Evolutionary conservation across 2,888 invertebrate genomes (phyloP).

Genomic region (Acholoe squamosa): DNA sequence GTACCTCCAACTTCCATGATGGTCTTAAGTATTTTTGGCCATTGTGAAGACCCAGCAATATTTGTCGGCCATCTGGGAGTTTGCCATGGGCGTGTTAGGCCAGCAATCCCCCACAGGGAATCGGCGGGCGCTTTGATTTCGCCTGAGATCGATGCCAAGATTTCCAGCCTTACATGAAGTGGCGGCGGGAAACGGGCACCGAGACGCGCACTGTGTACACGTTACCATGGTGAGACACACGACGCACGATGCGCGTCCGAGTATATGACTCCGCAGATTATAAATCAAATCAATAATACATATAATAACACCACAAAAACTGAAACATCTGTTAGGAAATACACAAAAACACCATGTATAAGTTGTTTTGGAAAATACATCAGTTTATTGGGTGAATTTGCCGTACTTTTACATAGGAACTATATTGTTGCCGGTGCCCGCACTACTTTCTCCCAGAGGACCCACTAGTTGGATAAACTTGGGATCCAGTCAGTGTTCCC

Average conservation of each 20-base stretch:
- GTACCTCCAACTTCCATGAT: not conserved
- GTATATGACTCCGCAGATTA: not conserved
- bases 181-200: slow-evolving; percentile 1
- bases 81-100: slow-evolving; percentile 30
- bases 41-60: not conserved
- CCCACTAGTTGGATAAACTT: not conserved
- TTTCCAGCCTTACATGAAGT: slow-evolving; percentile 16
- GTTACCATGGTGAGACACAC: slow-evolving; percentile 47
- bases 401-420: not conserved
- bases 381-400: not conserved
- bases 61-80: not conserved
- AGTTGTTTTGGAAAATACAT: not conserved
- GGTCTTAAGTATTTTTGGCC: not conserved
- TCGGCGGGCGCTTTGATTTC: slow-evolving; percentile 12
- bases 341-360: not conserved
- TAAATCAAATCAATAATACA: not conserved
- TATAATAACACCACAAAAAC: not conserved
- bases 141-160: slow-evolving; percentile 34
- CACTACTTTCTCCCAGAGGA: slow-evolving; percentile 25
- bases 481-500: not conserved
- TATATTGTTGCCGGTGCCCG: not conserved
- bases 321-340: not conserved
- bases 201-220: slow-evolving; percentile 42
- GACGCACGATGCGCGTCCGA: not conserved
- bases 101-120: slow-evolving; percentile 19